phyloP scores from a whole-genome alignment of 2,113 vertebrate species.

The Nerophis ophidion region DNA sequence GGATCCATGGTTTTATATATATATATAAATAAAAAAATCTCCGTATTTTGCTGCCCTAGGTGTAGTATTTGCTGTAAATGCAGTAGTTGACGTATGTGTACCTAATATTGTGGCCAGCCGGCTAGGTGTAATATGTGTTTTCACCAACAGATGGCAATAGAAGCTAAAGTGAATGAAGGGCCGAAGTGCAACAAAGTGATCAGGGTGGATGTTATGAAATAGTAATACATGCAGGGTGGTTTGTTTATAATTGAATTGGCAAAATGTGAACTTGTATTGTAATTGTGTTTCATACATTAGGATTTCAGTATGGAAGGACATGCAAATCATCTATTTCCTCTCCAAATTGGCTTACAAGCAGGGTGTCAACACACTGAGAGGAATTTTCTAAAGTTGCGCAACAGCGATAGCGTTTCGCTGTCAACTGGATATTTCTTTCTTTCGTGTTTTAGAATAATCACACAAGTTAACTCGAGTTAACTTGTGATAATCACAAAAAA shows the following conservation, averaged over 20 bases:
- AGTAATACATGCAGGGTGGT: neutral
- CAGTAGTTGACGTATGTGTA: no score
- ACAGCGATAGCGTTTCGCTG: no score
- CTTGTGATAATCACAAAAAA: no score
- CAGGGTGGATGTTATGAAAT: neutral
- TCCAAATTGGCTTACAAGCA: no score
- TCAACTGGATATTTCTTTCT: no score
- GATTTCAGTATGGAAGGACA: neutral
- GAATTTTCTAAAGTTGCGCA: neutral
- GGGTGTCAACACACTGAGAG: neutral
- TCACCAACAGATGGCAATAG: constrained; percentile 40
- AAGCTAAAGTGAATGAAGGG: neutral
- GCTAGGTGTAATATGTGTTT: neutral
- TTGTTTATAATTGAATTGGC: neutral
- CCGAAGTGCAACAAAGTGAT: neutral
- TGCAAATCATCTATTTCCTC: neutral
- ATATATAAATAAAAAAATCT: no score
- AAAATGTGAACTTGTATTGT: neutral
- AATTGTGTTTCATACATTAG: neutral
- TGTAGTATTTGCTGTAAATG: no score
- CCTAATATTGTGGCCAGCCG: neutral
- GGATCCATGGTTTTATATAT: no score
- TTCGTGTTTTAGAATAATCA: no score
- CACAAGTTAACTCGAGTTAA: no score
- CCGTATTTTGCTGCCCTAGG: no score